phyloP scores from a whole-genome alignment of 2,113 vertebrate species.

The Ochotona curzoniae region DNA sequence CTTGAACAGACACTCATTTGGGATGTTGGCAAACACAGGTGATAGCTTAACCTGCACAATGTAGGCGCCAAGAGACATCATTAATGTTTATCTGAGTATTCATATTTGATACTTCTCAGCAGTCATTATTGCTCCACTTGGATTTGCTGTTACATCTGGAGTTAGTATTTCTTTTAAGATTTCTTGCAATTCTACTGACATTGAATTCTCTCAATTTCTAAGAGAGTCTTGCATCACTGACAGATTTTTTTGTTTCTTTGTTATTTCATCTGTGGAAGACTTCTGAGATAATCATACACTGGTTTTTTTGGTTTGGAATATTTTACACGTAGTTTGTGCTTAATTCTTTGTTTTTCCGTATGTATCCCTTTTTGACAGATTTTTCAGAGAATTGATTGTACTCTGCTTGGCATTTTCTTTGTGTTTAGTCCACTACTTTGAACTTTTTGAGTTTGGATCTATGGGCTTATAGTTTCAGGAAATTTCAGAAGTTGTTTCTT shows the following conservation, averaged over 20 bases:
- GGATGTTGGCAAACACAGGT: no score
- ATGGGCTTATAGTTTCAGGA: neutral
- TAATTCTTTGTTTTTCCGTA: neutral
- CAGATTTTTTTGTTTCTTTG: no score
- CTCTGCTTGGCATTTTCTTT: neutral
- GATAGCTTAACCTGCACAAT: no score
- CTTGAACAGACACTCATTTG: no score
- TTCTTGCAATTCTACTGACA: neutral
- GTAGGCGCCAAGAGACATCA: neutral
- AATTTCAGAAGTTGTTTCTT: slow-evolving; percentile 14
- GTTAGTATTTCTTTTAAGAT: neutral
- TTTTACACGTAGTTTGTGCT: neutral
- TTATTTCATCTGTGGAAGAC: neutral
- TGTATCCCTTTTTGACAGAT: neutral
- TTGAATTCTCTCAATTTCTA: neutral
- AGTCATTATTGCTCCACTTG: neutral
- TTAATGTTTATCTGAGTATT: neutral
- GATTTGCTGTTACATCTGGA: neutral
- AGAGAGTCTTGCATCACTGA: neutral
- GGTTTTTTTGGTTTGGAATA: neutral
- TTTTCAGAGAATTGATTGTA: neutral
- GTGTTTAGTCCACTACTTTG: neutral
- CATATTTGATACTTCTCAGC: neutral
- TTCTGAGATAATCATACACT: neutral
- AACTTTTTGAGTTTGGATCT: neutral